Percentiles rank a stretch among this genome's conserved stretches.
phyloP scores from a whole-genome alignment of 1,140 invertebrate genomes.

The Hydropsyche tenuis region DNA sequence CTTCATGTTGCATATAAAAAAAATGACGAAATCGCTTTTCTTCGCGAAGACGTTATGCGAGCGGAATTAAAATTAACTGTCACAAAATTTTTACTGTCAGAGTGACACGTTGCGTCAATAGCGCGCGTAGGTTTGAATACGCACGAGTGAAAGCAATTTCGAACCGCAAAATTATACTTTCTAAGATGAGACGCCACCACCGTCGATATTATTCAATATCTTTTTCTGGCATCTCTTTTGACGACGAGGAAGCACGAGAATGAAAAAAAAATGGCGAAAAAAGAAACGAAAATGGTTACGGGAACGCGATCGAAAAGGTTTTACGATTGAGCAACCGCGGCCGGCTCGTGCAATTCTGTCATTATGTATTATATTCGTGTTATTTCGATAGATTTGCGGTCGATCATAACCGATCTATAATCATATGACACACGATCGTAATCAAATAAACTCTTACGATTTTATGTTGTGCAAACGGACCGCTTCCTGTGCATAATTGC shows the following conservation, averaged over 20 bases:
- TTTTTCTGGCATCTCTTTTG: slow-evolving; percentile 2
- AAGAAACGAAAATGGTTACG: too few species aligned
- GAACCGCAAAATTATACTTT: slow-evolving; percentile 15
- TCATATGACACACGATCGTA: neutral
- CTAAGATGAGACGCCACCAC: slow-evolving; percentile 7
- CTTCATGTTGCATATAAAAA: too few species aligned
- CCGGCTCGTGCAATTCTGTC: neutral
- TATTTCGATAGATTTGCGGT: slow-evolving; percentile 27
- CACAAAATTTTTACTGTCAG: neutral
- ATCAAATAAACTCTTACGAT: too few species aligned
- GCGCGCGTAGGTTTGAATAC: neutral
- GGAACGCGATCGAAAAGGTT: too few species aligned
- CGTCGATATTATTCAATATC: slow-evolving; percentile 3
- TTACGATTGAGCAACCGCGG: neutral
- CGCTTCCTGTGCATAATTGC: neutral
- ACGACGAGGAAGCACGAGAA: neutral
- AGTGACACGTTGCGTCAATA: neutral
- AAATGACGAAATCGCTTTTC: too few species aligned
- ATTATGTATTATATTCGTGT: slow-evolving; percentile 17
- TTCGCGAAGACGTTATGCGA: neutral
- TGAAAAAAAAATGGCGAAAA: too few species aligned
- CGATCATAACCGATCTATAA: too few species aligned
- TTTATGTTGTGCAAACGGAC: too few species aligned
- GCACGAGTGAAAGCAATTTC: slow-evolving; percentile 10
- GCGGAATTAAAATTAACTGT: slow-evolving; percentile 14